phyloP scores from a whole-genome alignment of 2,113 vertebrate genomes.

The Mustela nigripes region DNA sequence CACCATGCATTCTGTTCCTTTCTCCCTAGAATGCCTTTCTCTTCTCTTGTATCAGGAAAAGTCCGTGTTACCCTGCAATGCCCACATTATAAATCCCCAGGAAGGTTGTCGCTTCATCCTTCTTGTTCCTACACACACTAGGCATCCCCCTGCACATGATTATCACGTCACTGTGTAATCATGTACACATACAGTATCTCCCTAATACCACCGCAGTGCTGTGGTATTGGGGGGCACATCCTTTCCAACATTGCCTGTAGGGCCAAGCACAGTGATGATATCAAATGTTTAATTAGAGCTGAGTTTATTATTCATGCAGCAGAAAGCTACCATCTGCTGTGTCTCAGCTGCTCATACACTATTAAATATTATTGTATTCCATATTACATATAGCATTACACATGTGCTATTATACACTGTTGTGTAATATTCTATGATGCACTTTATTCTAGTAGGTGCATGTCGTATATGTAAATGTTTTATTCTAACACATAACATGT shows the following conservation, averaged over 20 bases:
- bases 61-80: background rate
- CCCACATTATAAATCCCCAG: background rate
- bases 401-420: background rate
- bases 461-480: background rate
- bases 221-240: background rate
- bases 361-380: background rate
- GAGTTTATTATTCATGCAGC: background rate
- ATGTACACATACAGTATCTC: accelerated
- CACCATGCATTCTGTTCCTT: background rate
- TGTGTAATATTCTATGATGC: background rate
- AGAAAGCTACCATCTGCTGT: background rate
- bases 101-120: too few relatives aligned
- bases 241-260: background rate
- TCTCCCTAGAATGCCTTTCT: background rate
- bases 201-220: accelerated
- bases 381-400: background rate
- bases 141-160: accelerated
- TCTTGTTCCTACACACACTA: background rate
- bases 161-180: background rate
- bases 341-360: background rate
- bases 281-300: background rate
- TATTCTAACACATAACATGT: background rate
- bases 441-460: background rate
- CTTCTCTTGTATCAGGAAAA: background rate
- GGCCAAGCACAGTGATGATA: background rate